Evolutionary conservation across 2,113 vertebrate species (phyloP).

Genomic region (Saccopteryx leptura): DNA sequence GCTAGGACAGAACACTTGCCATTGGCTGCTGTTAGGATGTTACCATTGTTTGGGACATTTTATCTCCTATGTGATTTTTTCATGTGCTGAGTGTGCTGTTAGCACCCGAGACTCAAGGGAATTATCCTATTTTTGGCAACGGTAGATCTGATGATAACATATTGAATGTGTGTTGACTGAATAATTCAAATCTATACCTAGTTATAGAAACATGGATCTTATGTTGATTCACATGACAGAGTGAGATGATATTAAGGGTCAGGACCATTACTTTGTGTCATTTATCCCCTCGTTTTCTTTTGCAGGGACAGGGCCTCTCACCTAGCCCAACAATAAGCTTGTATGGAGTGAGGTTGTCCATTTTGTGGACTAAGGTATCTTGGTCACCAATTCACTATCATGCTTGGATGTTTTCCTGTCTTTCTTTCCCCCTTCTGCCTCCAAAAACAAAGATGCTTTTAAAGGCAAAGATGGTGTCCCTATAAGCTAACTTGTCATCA

Average conservation of each 20-base stretch:
- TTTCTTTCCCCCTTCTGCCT: constrained; percentile 47
- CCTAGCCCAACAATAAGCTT: not conserved
- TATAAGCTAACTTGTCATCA: constrained; percentile 80
- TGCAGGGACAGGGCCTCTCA: not conserved
- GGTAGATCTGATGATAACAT: constrained; percentile 36
- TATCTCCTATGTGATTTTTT: constrained; percentile 46
- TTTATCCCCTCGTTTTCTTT: constrained; percentile 8
- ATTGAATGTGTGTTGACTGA: constrained; percentile 20
- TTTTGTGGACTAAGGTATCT: constrained; percentile 65
- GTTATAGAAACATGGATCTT: constrained; percentile 2
- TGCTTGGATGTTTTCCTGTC: constrained; percentile 58
- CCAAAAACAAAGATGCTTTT: constrained; percentile 74
- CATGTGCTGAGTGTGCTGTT: not conserved
- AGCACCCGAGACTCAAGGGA: constrained; percentile 44
- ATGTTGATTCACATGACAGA: not conserved
- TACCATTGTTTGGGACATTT: constrained; percentile 19
- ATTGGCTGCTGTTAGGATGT: not conserved
- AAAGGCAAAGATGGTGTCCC: constrained; percentile 84
- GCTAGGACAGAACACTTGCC: not conserved
- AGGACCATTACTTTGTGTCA: not conserved
- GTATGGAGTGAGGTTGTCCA: not conserved
- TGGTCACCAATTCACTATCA: constrained; percentile 75
- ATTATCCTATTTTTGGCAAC: constrained; percentile 27
- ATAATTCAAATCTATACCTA: constrained; percentile 30
- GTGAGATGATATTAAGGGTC: not conserved